phyloP scores from a whole-genome alignment of 2,113 vertebrate genomes.

The Pipa parva region DNA sequence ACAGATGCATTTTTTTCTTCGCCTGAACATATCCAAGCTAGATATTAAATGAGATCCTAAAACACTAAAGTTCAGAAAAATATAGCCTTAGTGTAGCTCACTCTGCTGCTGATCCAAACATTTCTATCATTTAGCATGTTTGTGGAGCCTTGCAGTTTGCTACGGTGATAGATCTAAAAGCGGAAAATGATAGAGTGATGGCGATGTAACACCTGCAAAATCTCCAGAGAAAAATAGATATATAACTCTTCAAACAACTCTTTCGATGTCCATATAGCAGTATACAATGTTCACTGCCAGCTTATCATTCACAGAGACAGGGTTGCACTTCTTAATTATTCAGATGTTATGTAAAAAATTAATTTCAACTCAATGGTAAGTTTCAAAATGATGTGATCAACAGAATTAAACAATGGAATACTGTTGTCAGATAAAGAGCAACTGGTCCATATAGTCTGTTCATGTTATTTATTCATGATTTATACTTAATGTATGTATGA shows the following conservation, averaged over 20 bases:
- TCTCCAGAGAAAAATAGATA: conserved; percentile 2
- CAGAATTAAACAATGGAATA: no score
- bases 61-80: conserved; percentile 26
- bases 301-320: no score
- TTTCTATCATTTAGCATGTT: conserved; percentile 35
- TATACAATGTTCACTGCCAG: no score
- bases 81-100: conserved; percentile 6
- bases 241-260: not conserved
- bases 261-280: no score
- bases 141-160: conserved; percentile 22
- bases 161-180: conserved; percentile 37
- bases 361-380: no score
- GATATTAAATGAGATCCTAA: conserved; percentile 20
- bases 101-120: conserved; percentile 25
- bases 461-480: no score
- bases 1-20: not conserved
- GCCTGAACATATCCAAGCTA: conserved; percentile 3
- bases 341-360: no score
- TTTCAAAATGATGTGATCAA: no score
- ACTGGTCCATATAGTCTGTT: no score
- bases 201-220: conserved; percentile 18
- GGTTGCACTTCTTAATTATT: no score
- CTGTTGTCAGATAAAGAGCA: no score
- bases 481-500: no score
- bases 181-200: conserved; percentile 38